Evolutionary conservation across 1,140 invertebrate species (phyloP), one percentile per base, ranked within the genome.

Genomic region (Sesamia nonagrioides): DNA sequence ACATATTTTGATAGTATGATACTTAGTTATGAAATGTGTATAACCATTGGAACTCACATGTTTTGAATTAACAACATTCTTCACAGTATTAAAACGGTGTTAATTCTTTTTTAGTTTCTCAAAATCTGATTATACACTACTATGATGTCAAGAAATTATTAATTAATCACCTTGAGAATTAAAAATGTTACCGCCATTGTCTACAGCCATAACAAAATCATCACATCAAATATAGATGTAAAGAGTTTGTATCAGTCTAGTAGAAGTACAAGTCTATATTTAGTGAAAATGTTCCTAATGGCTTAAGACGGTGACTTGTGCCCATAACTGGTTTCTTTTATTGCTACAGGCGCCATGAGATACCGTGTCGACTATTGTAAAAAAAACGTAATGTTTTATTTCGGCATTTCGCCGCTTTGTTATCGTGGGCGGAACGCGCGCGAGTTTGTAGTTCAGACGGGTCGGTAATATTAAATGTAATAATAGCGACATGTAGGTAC

Each of bases 301-400:
- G 56, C 60, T 63, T 63, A 63, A 52, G 42, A n/a, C 18, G 48
- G 37, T 60, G 52, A 33, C 54, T 56, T 60, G 35, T 74, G 58
- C 73, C 58, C 58, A 76, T 76, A 76, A 76, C 73, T 63, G 73
- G 73, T 76, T 76, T 76, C 27, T 76, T 75, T 76, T 76, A 76
- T 76, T 48, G 40, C 27, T 56, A 63, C 58, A 48, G 58, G 73
- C 73, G 73, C 73, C 73, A 56, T n/a, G 37, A 18, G 27, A 33
- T 63, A 50, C 27, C 27, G 27, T 0, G 42, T 17, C n/a, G 33
- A 17, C 37, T 74, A 74, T 74, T 74, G 18, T 74, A 50, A 61
- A 50, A 50, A 75, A 48, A 45, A 54, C 17, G 7, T 2, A 6
- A 33, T 60, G 45, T 42, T 60, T 74, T 60, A 58, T 58, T 58